Conservation (phyloP, 1,140 invertebrate species). For the Caenorhabditis tropicalis region DNA sequence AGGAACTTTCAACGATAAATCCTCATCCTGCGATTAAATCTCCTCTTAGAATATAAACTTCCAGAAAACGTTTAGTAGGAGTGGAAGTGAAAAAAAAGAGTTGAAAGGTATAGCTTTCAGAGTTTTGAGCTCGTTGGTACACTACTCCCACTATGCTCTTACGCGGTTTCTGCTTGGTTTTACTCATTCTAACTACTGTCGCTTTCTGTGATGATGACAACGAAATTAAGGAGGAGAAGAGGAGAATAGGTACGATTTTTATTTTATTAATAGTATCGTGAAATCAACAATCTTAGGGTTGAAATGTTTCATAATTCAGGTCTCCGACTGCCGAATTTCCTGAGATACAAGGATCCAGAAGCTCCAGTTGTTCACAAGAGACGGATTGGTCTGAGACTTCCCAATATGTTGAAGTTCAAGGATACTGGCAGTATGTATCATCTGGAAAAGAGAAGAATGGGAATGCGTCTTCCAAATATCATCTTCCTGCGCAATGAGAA, state of each 20-base stretch:
- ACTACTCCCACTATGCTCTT: background rate
- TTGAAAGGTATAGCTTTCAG: background rate
- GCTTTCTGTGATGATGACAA: background rate
- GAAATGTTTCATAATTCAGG: too few species aligned
- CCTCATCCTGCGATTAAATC: background rate
- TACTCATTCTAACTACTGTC: background rate
- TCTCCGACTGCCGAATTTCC: background rate
- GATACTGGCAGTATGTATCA: conserved; percentile 11
- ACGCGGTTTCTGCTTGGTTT: background rate
- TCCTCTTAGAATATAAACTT: background rate
- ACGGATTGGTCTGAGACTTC: background rate
- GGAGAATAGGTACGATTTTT: conserved; percentile 17
- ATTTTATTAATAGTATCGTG: too few species aligned
- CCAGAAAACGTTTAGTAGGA: background rate
- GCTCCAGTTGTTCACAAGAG: background rate
- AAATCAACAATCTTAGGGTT: too few species aligned
- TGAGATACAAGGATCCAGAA: background rate
- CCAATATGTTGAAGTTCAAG: conserved; percentile 24
- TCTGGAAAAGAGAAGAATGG: conserved; percentile 9
- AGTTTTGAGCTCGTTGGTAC: background rate
- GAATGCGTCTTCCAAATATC: conserved; percentile 29
- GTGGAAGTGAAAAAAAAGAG: background rate
- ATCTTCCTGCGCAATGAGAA: conserved; percentile 34
- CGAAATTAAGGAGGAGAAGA: background rate
- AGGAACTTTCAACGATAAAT: background rate